Percentiles rank a stretch among this genome's conserved stretches.
These are phyloP conservation scores for Chrysolina haemoptera DNA, from an alignment of 2,888 invertebrate species.

Conservation along the genomic window DNA sequence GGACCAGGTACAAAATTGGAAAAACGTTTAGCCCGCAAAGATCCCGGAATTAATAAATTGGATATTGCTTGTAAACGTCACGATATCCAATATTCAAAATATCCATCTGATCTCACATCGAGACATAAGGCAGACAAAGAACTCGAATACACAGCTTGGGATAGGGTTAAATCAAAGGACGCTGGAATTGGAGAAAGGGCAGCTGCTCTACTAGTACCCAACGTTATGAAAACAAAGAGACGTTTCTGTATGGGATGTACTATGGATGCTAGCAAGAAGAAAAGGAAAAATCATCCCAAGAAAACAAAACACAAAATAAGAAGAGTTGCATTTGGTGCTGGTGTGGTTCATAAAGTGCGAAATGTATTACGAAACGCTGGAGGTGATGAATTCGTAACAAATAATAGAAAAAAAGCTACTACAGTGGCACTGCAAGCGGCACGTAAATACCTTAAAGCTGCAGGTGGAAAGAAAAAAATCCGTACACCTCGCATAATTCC, in stretches of 20 bases:
- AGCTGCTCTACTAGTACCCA: neutral
- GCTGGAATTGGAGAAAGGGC: neutral
- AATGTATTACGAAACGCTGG: neutral
- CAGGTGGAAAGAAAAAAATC: neutral
- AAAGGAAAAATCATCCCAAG: neutral
- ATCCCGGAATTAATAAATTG: no score
- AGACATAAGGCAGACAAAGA: no score
- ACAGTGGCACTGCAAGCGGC: neutral
- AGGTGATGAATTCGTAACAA: neutral
- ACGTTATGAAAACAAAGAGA: neutral
- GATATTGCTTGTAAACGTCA: no score
- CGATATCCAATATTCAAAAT: no score
- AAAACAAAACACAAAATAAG: neutral
- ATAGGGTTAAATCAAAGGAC: neutral
- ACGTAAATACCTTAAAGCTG: neutral
- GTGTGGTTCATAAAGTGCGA: neutral
- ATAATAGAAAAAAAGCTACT: neutral
- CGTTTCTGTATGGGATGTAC: neutral
- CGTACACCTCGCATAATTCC: neutral
- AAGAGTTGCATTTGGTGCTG: neutral
- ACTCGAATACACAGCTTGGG: neutral
- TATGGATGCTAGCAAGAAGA: neutral
- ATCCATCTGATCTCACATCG: no score
- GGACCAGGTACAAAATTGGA: no score
- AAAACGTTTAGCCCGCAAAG: no score